These are phyloP conservation scores for Peromyscus nudipes DNA, from an alignment of 2,797 vertebrate genomes.

Conservation along the genomic window DNA sequence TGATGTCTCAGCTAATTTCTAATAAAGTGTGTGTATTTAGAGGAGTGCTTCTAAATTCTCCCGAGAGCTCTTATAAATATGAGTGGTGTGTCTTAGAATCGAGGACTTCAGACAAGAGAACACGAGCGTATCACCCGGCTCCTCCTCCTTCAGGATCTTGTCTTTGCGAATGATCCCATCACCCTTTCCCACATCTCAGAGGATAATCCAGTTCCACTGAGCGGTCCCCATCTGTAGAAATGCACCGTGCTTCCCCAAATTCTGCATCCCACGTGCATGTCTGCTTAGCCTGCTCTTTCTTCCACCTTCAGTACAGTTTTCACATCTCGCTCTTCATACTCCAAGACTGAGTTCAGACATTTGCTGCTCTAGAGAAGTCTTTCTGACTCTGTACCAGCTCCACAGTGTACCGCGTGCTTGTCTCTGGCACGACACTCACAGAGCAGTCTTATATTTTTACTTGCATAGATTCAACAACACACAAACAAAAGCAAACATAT, in stretches of 20 bases:
- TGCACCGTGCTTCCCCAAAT: neutral
- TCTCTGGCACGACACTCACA: slow-evolving; percentile 65
- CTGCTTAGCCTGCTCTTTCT: neutral
- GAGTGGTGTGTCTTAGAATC: neutral
- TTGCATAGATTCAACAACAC: slow-evolving; percentile 71
- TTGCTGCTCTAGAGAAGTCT: slow-evolving; percentile 26
- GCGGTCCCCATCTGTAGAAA: neutral
- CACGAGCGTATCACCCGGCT: neutral
- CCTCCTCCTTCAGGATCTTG: neutral
- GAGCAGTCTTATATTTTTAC: slow-evolving; percentile 76
- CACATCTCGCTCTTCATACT: neutral
- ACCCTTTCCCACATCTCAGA: neutral
- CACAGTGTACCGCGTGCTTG: slow-evolving; percentile 16
- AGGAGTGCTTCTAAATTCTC: slow-evolving; percentile 28
- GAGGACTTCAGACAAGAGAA: neutral
- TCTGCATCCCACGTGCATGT: neutral
- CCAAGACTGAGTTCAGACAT: slow-evolving; percentile 38
- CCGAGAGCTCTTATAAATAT: slow-evolving; percentile 29
- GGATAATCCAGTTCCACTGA: neutral
- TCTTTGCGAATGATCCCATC: neutral
- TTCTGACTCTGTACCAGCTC: slow-evolving; percentile 22
- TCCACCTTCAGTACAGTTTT: neutral
- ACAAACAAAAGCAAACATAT: slow-evolving; percentile 82
- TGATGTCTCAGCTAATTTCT: slow-evolving; percentile 56
- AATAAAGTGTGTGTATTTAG: slow-evolving; percentile 53